Base-by-base conservation (phyloP, 2,113 vertebrate genomes). In the Etheostoma cragini region DNA sequence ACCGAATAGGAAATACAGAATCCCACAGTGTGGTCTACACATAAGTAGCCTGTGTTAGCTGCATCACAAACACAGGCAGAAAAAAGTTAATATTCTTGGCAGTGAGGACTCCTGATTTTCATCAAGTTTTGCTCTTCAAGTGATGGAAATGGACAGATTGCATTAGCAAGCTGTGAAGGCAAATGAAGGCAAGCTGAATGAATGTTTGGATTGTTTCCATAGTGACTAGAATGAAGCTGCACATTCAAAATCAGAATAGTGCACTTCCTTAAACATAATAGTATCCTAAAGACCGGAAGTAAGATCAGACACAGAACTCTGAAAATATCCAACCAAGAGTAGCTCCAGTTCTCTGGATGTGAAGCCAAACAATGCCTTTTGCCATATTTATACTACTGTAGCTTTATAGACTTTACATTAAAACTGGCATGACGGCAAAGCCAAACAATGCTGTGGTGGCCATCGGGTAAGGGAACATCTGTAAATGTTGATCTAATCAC, bases 61-160 rank as follows among this genome's bases (percentile, higher is more conserved):
- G 54, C 33, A 58, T 75, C 52, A 67, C 42, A 67, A 47, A 72
- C 19, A 58, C n/a, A 63, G 7, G 47, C 26, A 45, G 24, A 17
- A 13, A n/a, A 30, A 30, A 35, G 42, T 12, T 35, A 46, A 0
- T 42, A 53, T 60, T 76, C 26, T 80, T 56, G 1, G 61, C 71
- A 86, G 84, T 78, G 81, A 88, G 80, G 84, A 86, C 78, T 90
- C 86, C 88, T 89, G 73, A 87, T 45, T 76, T 86, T 74, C 66
- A 87, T 87, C 78, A 75, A 16, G 77, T 68, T 89, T 66, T 10
- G 15, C 68, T 53, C 57, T 19, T 83, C n/a, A 87, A 85, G 82
- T 81, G 76, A 93, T 84, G 87, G 80, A 86, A 78, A 87, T 82
- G 66, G 63, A 87, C 78, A 81, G 80, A 83, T 46, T 72, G 81